Conservation (phyloP, 2,113 vertebrate species). For the Vireo altiloquus region DNA sequence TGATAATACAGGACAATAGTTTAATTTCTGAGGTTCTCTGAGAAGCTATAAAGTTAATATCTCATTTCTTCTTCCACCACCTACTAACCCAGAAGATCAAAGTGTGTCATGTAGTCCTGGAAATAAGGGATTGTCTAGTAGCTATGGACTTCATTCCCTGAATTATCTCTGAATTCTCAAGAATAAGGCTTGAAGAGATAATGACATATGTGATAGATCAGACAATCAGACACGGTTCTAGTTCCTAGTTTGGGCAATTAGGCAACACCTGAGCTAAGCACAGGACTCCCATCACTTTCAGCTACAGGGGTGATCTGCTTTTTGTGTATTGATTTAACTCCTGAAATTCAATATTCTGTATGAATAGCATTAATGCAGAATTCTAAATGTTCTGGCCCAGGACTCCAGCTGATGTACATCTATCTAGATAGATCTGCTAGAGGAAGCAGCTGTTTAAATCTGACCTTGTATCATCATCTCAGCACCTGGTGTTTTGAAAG, state of each 20-base stretch:
- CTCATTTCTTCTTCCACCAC: slow-evolving; percentile 26
- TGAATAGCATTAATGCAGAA: not conserved
- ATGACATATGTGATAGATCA: slow-evolving; percentile 25
- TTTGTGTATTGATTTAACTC: not conserved
- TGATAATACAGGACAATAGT: slow-evolving; percentile 34
- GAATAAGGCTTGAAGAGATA: slow-evolving; percentile 24
- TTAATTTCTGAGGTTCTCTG: slow-evolving; percentile 57
- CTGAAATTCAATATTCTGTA: not conserved
- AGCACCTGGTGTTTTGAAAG: not conserved
- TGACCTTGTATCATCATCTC: not conserved
- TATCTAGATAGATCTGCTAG: not conserved
- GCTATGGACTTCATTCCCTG: not conserved
- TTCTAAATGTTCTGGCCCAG: not conserved
- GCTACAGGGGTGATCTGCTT: slow-evolving; percentile 11
- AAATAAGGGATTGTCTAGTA: slow-evolving; percentile 48
- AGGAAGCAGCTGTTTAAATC: not conserved
- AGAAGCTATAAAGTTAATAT: slow-evolving; percentile 41
- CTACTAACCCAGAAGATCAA: slow-evolving; percentile 38
- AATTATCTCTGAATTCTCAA: slow-evolving; percentile 6
- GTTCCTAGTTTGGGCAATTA: slow-evolving; percentile 14
- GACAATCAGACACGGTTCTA: slow-evolving; percentile 4
- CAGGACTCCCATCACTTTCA: not conserved
- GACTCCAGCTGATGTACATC: not conserved
- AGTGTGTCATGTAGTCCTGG: not conserved
- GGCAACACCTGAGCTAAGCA: not conserved